A percentile compares a stretch with the other conserved stretches of the same genome.
phyloP scores from a whole-genome alignment of 64 coral and sea anemone species.

The Montipora capricornis region DNA sequence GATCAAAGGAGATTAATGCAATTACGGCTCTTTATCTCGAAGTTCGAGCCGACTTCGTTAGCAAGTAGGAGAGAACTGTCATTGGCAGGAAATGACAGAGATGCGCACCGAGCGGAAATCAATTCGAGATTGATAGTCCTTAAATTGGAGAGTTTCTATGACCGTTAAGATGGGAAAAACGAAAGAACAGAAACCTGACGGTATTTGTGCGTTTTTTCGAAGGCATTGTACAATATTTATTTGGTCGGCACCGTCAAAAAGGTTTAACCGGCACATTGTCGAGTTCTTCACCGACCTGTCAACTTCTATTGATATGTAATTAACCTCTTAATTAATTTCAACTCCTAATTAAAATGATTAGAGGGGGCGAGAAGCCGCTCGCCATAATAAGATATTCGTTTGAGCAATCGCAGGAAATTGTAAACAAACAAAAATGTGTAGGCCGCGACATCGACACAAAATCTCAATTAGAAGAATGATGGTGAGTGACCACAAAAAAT shows the following conservation, averaged over 20 bases:
- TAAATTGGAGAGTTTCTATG: slow-evolving; percentile 27
- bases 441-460: background rate
- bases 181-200: background rate
- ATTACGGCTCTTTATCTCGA: slow-evolving; percentile 42
- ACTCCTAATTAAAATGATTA: slow-evolving; percentile 99
- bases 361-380: slow-evolving; percentile 85
- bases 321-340: slow-evolving; percentile 99
- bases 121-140: slow-evolving; percentile 27
- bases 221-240: slow-evolving; percentile 61
- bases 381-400: slow-evolving; percentile 91
- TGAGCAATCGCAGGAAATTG: slow-evolving; percentile 75
- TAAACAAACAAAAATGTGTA: slow-evolving; percentile 72
- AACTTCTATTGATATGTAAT: slow-evolving; percentile 97
- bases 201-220: slow-evolving; percentile 54
- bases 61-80: slow-evolving; percentile 11
- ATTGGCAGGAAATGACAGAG: slow-evolving; percentile 42
- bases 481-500: background rate
- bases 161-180: background rate
- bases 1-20: slow-evolving; percentile 49
- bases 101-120: slow-evolving; percentile 40
- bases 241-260: slow-evolving; percentile 66
- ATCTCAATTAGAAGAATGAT: background rate
- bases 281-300: slow-evolving; percentile 85
- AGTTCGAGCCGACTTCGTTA: slow-evolving; percentile 42
- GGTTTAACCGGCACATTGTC: slow-evolving; percentile 75